These are phyloP conservation scores for Limnodromus scolopaceus DNA, from an alignment of 2,797 vertebrate species.

Conservation along the genomic window DNA sequence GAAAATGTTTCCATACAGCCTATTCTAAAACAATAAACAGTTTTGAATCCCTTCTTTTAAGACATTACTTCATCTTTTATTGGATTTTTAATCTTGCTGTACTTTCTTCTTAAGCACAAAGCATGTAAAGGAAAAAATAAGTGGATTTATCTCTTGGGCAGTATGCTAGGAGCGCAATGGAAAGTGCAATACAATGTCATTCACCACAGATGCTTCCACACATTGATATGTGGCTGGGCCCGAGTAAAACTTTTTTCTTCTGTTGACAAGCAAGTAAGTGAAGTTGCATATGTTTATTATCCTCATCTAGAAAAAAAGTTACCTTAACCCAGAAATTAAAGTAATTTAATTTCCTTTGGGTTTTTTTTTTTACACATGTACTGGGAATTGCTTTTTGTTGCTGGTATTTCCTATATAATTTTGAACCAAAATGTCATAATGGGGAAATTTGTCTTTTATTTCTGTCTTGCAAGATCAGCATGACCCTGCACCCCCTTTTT, in stretches of 20 bases:
- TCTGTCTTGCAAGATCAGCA: not conserved
- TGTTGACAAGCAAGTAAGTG: not conserved
- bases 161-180: fast-evolving
- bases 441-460: not conserved
- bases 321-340: not conserved
- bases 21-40: not conserved
- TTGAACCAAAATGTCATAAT: not conserved
- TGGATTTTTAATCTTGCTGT: not conserved
- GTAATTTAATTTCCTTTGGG: not conserved
- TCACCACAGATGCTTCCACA: not conserved
- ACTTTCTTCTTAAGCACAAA: not conserved
- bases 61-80: not conserved
- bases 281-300: not conserved
- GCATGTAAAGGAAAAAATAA: not conserved
- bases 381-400: not conserved
- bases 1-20: not conserved
- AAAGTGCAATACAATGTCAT: not conserved
- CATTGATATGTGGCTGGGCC: not conserved
- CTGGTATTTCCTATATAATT: not conserved
- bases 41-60: not conserved
- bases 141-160: not conserved
- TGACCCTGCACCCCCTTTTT: not conserved
- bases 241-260: not conserved
- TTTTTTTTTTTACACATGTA: not conserved
- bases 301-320: not conserved